Conservation (phyloP, 2,797 vertebrate genomes). For the Petrocephalus schoutedeni region DNA sequence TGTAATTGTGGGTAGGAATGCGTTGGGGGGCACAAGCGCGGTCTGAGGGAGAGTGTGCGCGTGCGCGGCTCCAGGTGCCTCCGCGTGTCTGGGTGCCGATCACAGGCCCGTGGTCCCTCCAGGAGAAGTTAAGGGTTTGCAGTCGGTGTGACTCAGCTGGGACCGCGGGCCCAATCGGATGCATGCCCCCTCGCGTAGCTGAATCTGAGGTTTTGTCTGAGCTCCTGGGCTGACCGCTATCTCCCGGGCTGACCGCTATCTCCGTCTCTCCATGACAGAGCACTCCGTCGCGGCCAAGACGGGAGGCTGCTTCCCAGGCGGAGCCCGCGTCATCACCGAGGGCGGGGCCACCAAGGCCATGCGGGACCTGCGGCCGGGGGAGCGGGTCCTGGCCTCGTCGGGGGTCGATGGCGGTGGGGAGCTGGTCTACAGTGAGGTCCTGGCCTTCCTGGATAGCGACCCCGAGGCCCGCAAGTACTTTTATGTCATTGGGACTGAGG, state of each 20-base stretch:
- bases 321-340: constrained; percentile 69
- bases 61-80: not conserved
- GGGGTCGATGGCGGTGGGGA: constrained; percentile 49
- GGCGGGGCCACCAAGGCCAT: constrained; percentile 61
- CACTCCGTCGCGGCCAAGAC: constrained; percentile 87
- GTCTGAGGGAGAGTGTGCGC: not conserved
- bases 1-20: constrained; percentile 39
- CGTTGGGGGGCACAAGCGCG: constrained; percentile 32
- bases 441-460: constrained; percentile 81
- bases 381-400: constrained; percentile 74
- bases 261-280: constrained; percentile 59
- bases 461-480: constrained; percentile 62
- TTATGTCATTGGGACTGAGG: constrained; percentile 69
- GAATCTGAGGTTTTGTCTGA: not conserved
- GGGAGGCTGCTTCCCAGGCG: constrained; percentile 85
- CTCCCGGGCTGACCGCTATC: not conserved
- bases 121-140: not conserved
- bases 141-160: not conserved
- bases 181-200: not conserved
- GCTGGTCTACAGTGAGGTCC: constrained; percentile 76
- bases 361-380: constrained; percentile 69
- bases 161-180: not conserved
- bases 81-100: not conserved
- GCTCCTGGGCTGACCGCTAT: not conserved
- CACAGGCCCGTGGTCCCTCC: not conserved